These are phyloP conservation scores for Callyntrura guangdongensis DNA, from an alignment of 2,888 invertebrate genomes.

Conservation along the genomic window DNA sequence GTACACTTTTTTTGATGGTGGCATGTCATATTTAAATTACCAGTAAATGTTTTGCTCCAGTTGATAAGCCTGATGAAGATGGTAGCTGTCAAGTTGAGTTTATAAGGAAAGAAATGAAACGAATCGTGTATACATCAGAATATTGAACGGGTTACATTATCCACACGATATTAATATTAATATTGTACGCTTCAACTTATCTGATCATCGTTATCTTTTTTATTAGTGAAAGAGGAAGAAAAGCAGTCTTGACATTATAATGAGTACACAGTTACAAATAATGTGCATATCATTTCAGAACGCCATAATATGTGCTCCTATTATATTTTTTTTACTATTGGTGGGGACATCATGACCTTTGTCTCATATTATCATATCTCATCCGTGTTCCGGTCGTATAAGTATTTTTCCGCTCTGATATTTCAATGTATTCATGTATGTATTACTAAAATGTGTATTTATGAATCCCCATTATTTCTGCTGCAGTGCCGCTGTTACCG, in stretches of 20 bases:
- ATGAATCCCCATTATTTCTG: slow-evolving; percentile 35
- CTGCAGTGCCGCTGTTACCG: slow-evolving; percentile 21
- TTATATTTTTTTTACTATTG: not conserved
- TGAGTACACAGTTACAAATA: not conserved
- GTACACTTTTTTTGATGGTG: not conserved
- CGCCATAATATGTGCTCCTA: not conserved
- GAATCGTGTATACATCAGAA: not conserved
- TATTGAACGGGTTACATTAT: not conserved
- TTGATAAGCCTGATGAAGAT: slow-evolving; percentile 5
- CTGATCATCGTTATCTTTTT: not conserved
- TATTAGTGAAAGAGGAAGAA: not conserved
- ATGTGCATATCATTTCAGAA: not conserved
- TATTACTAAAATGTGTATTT: not conserved
- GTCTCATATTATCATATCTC: slow-evolving; percentile 34
- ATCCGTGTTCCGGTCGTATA: slow-evolving; percentile 41
- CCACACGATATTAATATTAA: not conserved
- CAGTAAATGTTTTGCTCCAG: not conserved
- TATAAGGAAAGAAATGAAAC: not conserved
- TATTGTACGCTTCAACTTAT: not conserved
- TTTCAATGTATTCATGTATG: slow-evolving; percentile 22
- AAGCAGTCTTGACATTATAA: not conserved
- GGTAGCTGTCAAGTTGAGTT: not conserved
- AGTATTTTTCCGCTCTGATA: slow-evolving; percentile 30
- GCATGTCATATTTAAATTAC: not conserved
- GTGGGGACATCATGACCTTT: slow-evolving; percentile 17